Conservation (phyloP, 37 sponge, comb jelly and placozoan species). For the Petrosia ficiformis region DNA sequence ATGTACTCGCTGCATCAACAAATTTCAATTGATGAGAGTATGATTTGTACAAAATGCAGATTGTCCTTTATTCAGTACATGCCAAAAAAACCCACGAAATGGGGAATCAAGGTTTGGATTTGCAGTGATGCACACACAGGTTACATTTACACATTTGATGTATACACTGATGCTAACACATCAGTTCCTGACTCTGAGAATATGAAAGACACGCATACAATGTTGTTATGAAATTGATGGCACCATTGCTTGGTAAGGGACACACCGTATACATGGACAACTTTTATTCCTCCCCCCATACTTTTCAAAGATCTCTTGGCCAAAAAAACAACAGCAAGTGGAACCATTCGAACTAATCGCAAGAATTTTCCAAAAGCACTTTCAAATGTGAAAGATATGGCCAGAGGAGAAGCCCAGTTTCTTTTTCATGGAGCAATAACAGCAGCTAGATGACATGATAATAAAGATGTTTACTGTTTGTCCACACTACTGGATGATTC, state of each 20-base stretch:
- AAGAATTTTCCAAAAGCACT: constrained; percentile 18
- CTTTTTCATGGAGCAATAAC: background rate
- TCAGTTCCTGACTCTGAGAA: background rate
- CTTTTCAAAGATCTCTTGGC: background rate
- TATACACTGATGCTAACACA: constrained; percentile 23
- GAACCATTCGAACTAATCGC: constrained; percentile 16
- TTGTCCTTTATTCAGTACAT: constrained; percentile 44
- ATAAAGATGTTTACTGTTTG: constrained; percentile 20
- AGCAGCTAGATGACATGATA: constrained; percentile 18
- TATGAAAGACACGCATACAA: background rate
- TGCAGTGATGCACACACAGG: constrained; percentile 10
- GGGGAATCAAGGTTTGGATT: constrained; percentile 43
- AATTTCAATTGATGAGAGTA: constrained; percentile 43
- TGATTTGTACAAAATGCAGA: constrained; percentile 35
- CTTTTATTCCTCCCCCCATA: constrained; percentile 15
- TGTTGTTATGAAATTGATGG: constrained; percentile 3
- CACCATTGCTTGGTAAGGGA: background rate
- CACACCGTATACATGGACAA: constrained; percentile 30
- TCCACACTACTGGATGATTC: constrained; percentile 2
- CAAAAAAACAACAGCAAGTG: background rate
- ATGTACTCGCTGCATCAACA: constrained; percentile 26
- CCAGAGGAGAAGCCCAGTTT: constrained; percentile 9
- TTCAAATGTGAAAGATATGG: background rate
- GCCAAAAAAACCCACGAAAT: constrained; percentile 32
- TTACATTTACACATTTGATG: constrained; percentile 7